Conservation (phyloP, 2,888 invertebrate species). For the Parnassius apollo region DNA sequence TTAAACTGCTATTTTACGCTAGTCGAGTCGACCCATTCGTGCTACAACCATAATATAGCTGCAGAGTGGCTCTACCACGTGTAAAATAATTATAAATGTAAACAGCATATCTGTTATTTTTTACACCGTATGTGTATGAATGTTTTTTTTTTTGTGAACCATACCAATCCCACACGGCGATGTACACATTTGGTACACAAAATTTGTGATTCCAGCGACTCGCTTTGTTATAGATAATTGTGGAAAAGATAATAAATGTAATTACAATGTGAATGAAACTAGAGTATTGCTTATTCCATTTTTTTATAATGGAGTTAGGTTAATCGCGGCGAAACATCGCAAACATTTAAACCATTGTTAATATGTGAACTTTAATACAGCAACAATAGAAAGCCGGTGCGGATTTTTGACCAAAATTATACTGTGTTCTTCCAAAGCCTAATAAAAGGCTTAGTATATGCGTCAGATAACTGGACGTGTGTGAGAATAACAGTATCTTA, state of each 20-base stretch:
- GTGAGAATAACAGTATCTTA: conserved; percentile 30
- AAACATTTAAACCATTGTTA: conserved; percentile 27
- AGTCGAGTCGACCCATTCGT: too few relatives aligned
- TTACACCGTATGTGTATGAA: too few relatives aligned
- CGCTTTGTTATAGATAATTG: conserved; percentile 26
- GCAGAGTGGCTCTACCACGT: too few relatives aligned
- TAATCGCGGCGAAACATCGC: conserved; percentile 28
- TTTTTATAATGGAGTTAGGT: conserved; percentile 19
- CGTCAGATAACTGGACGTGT: conserved; percentile 19
- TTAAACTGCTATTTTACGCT: too few relatives aligned
- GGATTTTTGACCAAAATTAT: conserved; percentile 20
- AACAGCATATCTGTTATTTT: too few relatives aligned
- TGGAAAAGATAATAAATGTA: conserved; percentile 17
- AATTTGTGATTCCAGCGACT: conserved; percentile 5
- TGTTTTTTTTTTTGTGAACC: too few relatives aligned
- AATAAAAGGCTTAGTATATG: conserved; percentile 13
- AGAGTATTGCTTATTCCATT: conserved; percentile 19
- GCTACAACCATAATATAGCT: too few relatives aligned
- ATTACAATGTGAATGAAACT: conserved; percentile 26
- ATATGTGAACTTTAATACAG: conserved; percentile 26
- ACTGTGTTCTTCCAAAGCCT: conserved; percentile 5
- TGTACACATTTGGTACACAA: neutral
- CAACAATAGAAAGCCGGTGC: conserved; percentile 28
- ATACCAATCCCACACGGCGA: neutral
- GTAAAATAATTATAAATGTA: too few relatives aligned